Evolutionary conservation across 1,140 invertebrate genomes (phyloP).

Genomic region (Ceratoteleas bidentatus): DNA sequence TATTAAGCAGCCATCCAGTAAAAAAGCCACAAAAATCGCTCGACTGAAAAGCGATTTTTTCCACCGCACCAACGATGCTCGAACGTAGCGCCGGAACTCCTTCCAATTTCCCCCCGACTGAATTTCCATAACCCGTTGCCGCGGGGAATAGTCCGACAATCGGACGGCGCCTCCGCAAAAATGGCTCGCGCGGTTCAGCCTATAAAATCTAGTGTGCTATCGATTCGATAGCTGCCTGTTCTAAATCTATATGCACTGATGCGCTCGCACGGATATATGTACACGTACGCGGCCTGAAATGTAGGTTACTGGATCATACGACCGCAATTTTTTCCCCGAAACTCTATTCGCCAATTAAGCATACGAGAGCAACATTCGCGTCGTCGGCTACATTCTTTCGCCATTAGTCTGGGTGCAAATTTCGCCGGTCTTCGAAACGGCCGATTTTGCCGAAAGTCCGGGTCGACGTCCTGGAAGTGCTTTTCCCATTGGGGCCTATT

Average conservation of each 20-base stretch:
- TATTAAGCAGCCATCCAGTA: constrained; percentile 1
- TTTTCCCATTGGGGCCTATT: too few relatives aligned
- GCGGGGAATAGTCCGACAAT: not conserved
- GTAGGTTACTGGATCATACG: constrained; percentile 78
- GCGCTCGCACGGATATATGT: constrained; percentile 73
- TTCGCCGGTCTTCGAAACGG: too few relatives aligned
- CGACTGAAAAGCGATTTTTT: not conserved
- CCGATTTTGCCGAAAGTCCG: too few relatives aligned
- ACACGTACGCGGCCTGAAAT: constrained; percentile 69
- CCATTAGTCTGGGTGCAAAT: constrained; percentile 37
- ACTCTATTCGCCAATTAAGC: constrained; percentile 76
- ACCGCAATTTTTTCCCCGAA: constrained; percentile 70
- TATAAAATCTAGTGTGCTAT: constrained; percentile 76
- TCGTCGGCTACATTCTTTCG: constrained; percentile 57
- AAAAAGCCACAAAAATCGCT: constrained; percentile 3
- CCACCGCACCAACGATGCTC: too few relatives aligned
- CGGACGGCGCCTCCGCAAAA: constrained; percentile 21
- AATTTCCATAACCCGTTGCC: too few relatives aligned
- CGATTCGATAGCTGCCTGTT: constrained; percentile 77
- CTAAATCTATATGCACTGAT: constrained; percentile 76
- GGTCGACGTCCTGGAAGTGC: too few relatives aligned
- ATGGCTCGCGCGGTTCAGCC: constrained; percentile 50
- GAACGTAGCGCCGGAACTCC: too few relatives aligned
- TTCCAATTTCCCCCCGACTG: too few relatives aligned
- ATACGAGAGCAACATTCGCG: constrained; percentile 55